These are phyloP conservation scores for Tauraco hartlaubi DNA, from an alignment of 2,797 vertebrate species.

Conservation along the genomic window DNA sequence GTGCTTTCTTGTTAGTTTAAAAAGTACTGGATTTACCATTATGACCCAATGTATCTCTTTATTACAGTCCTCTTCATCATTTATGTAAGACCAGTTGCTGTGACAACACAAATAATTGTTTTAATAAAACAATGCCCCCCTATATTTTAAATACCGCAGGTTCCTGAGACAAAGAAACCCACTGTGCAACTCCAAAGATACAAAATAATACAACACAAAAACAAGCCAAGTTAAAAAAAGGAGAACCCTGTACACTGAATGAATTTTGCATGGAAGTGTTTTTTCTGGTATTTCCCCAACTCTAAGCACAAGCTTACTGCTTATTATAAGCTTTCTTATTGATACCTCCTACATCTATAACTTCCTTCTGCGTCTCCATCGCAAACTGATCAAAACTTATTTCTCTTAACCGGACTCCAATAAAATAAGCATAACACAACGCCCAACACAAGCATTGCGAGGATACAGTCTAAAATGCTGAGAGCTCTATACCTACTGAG, in stretches of 20 bases:
- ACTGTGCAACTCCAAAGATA: background rate
- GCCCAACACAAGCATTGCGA: background rate
- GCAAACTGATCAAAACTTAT: background rate
- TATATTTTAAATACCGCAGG: background rate
- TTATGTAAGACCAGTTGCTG: background rate
- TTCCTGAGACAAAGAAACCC: background rate
- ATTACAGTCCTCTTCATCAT: background rate
- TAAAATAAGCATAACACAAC: background rate
- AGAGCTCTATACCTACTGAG: background rate
- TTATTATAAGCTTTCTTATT: background rate
- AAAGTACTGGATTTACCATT: background rate
- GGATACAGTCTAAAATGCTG: background rate
- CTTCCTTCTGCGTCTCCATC: background rate
- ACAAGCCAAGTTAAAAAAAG: background rate
- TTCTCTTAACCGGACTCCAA: background rate
- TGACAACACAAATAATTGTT: slow-evolving; percentile 35
- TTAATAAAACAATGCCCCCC: background rate
- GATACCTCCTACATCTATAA: background rate
- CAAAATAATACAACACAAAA: background rate
- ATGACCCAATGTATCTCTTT: background rate
- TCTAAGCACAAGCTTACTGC: background rate
- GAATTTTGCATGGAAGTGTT: background rate
- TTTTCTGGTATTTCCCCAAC: background rate
- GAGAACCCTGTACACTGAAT: background rate
- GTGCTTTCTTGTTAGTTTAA: background rate